Conservation (phyloP, 2,113 vertebrate genomes). For the Muscicapa adusta region DNA sequence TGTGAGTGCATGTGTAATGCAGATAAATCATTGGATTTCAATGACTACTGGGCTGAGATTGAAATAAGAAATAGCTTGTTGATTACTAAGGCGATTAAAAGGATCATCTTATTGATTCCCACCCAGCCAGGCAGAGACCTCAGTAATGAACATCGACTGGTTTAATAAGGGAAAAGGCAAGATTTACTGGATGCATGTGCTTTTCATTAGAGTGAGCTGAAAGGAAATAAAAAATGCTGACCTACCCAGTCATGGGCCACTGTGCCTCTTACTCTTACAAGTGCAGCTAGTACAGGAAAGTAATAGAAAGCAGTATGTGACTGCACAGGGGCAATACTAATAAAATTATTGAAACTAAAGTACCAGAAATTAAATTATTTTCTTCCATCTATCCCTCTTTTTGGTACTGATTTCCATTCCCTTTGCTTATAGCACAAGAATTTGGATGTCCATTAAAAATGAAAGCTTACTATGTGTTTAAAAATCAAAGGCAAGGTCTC, state of each 20-base stretch:
- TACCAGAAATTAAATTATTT: constrained; percentile 10
- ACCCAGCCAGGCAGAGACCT: constrained; percentile 70
- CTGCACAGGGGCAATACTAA: background rate
- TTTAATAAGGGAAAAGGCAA: constrained; percentile 74
- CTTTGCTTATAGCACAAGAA: background rate
- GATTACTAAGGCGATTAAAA: constrained; percentile 76
- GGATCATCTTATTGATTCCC: constrained; percentile 76
- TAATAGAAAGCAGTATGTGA: constrained; percentile 38
- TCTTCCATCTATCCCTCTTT: background rate
- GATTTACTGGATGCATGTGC: constrained; percentile 79
- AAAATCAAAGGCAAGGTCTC: background rate
- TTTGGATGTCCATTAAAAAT: background rate
- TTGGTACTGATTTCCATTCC: background rate
- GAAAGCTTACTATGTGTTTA: background rate
- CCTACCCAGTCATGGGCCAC: constrained; percentile 73
- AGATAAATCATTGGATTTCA: constrained; percentile 62
- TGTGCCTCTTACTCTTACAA: constrained; percentile 60
- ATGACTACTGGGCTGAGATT: constrained; percentile 32
- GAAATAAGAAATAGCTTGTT: constrained; percentile 72
- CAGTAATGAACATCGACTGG: constrained; percentile 74
- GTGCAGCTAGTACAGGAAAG: constrained; percentile 33
- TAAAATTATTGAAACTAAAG: constrained; percentile 42
- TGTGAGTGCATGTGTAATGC: constrained; percentile 16
- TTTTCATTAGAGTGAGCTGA: constrained; percentile 80
- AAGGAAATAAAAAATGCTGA: constrained; percentile 84